These are phyloP conservation scores for Heliconius hewitsoni DNA, from an alignment of 1,140 invertebrate genomes.

Conservation along the genomic window DNA sequence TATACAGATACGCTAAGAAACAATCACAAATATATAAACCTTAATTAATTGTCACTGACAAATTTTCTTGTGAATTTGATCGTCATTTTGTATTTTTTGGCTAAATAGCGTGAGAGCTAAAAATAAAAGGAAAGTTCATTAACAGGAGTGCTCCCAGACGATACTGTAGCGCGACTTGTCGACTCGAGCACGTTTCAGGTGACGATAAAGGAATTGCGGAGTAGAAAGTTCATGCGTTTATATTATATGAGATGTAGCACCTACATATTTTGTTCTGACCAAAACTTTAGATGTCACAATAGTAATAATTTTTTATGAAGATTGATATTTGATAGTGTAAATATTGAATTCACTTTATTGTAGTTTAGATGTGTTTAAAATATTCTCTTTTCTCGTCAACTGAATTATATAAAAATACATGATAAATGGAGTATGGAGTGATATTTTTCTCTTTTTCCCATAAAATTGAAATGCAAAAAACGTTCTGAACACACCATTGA, in stretches of 20 bases:
- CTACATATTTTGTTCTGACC: background rate
- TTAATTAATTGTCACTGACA: background rate
- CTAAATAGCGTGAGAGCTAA: background rate
- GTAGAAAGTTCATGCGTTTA: background rate
- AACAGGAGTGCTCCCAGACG: slow-evolving; percentile 6
- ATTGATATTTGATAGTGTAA: too few species aligned
- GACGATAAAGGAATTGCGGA: background rate
- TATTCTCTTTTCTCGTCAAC: too few species aligned
- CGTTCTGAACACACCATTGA: too few species aligned
- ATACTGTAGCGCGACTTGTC: background rate
- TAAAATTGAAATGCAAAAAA: too few species aligned
- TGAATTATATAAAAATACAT: too few species aligned
- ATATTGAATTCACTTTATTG: too few species aligned
- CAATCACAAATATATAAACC: background rate
- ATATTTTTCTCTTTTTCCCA: too few species aligned
- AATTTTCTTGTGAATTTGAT: background rate
- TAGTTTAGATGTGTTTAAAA: too few species aligned
- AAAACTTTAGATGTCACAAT: background rate
- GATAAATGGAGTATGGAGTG: too few species aligned
- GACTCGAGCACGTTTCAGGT: background rate
- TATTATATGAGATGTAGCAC: background rate
- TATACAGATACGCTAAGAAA: background rate
- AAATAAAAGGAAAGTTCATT: slow-evolving; percentile 4
- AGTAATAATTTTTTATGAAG: too few species aligned
- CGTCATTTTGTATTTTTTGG: background rate